These are phyloP conservation scores for Liopterus haemorrhoidalis DNA, from an alignment of 2,888 invertebrate species.

Conservation along the genomic window DNA sequence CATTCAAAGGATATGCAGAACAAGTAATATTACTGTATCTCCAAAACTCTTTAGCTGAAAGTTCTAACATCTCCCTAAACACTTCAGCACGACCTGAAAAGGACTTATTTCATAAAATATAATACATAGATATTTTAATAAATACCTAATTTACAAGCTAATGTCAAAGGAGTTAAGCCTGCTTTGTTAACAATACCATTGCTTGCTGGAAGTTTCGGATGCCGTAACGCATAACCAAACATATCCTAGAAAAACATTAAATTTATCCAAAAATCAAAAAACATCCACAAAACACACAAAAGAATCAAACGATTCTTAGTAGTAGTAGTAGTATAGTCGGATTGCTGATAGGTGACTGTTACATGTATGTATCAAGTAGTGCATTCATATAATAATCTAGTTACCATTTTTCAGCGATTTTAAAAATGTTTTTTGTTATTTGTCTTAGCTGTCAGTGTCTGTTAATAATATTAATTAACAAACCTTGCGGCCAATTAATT, in stretches of 20 bases:
- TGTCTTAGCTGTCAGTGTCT: no score
- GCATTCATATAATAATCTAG: no score
- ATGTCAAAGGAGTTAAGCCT: conserved; percentile 89
- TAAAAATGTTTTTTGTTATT: no score
- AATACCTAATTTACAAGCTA: conserved; percentile 84
- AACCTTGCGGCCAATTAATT: no score
- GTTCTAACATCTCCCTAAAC: conserved; percentile 95
- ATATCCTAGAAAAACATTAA: conserved; percentile 65
- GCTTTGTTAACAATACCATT: conserved; percentile 84
- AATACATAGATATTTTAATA: background rate
- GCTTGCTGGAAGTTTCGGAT: conserved; percentile 88
- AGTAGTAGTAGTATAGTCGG: no score
- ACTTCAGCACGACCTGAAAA: conserved; percentile 75
- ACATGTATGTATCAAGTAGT: no score
- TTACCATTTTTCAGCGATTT: no score
- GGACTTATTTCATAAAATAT: background rate
- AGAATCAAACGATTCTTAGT: no score
- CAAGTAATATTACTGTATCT: conserved; percentile 98
- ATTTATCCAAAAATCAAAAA: conserved; percentile 10
- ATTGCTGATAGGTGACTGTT: no score
- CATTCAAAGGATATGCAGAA: conserved; percentile 94
- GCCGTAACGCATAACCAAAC: conserved; percentile 95
- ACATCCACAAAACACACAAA: no score
- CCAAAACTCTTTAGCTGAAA: conserved; percentile 95
- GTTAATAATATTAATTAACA: no score